Conservation (phyloP, 2,888 invertebrate genomes). For the Desoria tigrina region DNA sequence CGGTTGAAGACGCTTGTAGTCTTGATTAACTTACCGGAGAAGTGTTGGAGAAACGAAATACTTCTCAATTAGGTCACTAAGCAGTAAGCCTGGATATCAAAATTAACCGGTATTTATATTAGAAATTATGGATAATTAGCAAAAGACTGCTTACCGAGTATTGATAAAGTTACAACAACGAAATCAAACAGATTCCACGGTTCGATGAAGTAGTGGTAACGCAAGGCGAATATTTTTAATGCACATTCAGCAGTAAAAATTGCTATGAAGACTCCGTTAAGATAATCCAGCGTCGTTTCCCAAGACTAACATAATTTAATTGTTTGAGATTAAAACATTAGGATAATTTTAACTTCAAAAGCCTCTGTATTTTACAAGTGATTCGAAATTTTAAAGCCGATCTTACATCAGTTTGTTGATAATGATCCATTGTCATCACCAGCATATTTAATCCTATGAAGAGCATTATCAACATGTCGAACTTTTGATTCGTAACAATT, state of each 20-base stretch:
- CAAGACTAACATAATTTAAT: conserved; percentile 15
- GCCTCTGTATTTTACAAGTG: too few relatives aligned
- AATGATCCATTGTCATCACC: conserved; percentile 97
- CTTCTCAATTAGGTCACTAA: conserved; percentile 95
- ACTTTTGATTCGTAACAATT: conserved; percentile 96
- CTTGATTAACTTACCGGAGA: too few relatives aligned
- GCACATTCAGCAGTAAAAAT: conserved; percentile 98
- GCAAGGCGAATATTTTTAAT: conserved; percentile 95
- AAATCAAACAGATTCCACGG: conserved; percentile 99
- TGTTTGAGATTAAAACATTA: neutral
- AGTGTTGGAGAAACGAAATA: conserved; percentile 98
- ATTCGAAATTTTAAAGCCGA: neutral
- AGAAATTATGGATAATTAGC: too few relatives aligned
- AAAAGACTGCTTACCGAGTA: neutral
- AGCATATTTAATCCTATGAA: conserved; percentile 82
- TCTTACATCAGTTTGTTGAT: conserved; percentile 72
- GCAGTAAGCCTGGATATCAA: conserved; percentile 76
- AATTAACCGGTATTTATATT: too few relatives aligned
- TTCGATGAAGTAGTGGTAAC: conserved; percentile 98
- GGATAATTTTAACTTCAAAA: too few relatives aligned
- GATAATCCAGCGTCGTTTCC: conserved; percentile 76
- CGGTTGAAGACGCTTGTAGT: too few relatives aligned
- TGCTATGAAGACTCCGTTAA: conserved; percentile 96
- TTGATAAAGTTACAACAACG: conserved; percentile 73
- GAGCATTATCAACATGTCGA: conserved; percentile 99